Base-by-base conservation (phyloP, 2,888 invertebrate species). In the Drosophila affinis region DNA sequence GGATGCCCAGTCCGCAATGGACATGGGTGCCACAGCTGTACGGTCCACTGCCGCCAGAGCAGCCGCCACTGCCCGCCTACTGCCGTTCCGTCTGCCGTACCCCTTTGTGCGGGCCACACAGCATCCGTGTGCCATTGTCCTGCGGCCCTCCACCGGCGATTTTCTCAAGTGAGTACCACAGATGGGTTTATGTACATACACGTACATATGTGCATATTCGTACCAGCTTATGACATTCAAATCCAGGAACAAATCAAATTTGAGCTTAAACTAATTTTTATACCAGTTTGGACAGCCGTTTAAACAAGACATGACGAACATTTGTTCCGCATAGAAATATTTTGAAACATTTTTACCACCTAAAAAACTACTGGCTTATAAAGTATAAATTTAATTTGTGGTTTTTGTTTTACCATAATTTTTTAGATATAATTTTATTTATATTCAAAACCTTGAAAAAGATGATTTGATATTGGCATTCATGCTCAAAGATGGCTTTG, bases 131-230 rank as follows among this genome's bases (percentile, higher is more conserved):
- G 94, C 96, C 53, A 94, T 98, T 81, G 95, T 98, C 49, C 95
- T 98, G 91, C 96, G 96, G 91, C 98, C 98, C 63, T 97, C 98
- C 4, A 93, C 93, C 73, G 98, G 98, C 57, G 96, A 96, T 93
- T 98, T 98, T 92, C 93, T 98, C 65, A 95, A 96, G 97, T 96
- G 93, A 94, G 95, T 93, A 69, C n/a, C 46, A 27, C 44, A 55
- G 55, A 47, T 18, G 17, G 49, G 49, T 45, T 27, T 39, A 21
- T 32, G 10, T 21, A 21, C 21, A 45, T 45, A 54, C 3, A 24
- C 24, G 5, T 24, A 24, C 24, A 3, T 29, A 29, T 53, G 27
- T n/a, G n/a, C 29, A 18, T 29, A 62, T 62, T 62, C 29, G 39
- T 27, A 44, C 48, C 62, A 45, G 44, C 49, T 62, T 62, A 14